Evolutionary conservation across 2,888 invertebrate genomes (phyloP), one percentile per base, ranked within the genome.

Genomic region (Heliconius erato): DNA sequence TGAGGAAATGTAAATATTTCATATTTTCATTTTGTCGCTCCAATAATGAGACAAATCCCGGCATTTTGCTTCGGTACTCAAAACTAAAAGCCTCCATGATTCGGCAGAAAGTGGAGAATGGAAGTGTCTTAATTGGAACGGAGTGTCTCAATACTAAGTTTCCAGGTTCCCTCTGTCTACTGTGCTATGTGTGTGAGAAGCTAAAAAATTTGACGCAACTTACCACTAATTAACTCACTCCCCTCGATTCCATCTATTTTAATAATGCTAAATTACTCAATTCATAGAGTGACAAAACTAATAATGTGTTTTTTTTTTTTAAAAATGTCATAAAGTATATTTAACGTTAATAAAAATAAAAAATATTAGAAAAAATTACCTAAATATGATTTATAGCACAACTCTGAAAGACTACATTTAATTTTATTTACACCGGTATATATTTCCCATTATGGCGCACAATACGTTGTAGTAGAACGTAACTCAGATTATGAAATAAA

Each of bases 401-500:
- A 67, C n/a, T 40, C 63, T 16, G 11, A 65, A 74, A 77, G 65
- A 28, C 12, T 63, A 35, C 16, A 68, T 26, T n/a, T 81, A 69
- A 79, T 76, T 72, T 44, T 65, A 71, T 81, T 76, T 59, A 65
- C 59, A 16, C 63, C 83, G 82, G 82, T 83, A 74, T 84, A 78
- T 82, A 72, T 84, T 79, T 78, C 49, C 80, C 84, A 84, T 82
- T 82, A 84, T 79, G 80, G 83, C 72, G 83, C 77, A 82, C 83
- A 84, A 77, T 85, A 79, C 82, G 76, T 79, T 69, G 23, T 23
- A 63, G 67, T 72, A 32, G 77, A 80, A 87, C 85, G 89, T 91
- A 90, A 90, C 89, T 91, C 89, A 88, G 91, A 91, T 91, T 91
- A 91, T 92, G 89, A 90, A 91, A 92, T 92, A 91, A 90, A 91